phyloP scores from a whole-genome alignment of 2,888 invertebrate species.

The Pseudococcus jackbeardsleyi region DNA sequence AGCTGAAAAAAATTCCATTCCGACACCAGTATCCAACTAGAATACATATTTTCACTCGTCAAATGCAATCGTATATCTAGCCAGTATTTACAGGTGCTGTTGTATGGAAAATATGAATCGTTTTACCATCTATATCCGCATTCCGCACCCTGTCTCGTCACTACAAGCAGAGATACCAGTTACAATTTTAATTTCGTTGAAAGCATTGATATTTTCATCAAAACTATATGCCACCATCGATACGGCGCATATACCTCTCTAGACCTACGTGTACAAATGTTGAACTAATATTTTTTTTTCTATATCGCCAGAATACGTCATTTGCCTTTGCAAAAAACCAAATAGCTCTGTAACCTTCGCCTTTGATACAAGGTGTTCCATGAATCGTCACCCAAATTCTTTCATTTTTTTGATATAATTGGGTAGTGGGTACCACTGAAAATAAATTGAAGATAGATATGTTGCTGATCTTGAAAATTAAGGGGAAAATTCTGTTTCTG shows the following conservation, averaged over 20 bases:
- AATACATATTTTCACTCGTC: conserved; percentile 21
- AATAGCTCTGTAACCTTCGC: neutral
- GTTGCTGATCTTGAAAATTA: too few species aligned
- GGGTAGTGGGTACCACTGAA: too few species aligned
- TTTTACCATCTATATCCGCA: neutral
- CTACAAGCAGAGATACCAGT: too few species aligned
- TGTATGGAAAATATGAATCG: conserved; percentile 29
- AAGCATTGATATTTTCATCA: conserved; percentile 43
- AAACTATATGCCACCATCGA: conserved; percentile 11
- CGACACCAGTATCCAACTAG: conserved; percentile 14
- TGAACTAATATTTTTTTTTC: neutral
- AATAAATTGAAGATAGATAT: too few species aligned
- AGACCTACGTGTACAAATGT: neutral
- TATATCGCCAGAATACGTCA: conserved; percentile 6
- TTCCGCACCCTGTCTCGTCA: neutral
- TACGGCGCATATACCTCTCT: neutral
- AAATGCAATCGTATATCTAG: conserved; percentile 24
- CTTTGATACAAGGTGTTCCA: too few species aligned
- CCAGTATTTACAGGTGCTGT: conserved; percentile 4
- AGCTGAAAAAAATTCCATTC: conserved; percentile 16
- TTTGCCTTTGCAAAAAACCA: conserved; percentile 12
- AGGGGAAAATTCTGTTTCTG: too few species aligned
- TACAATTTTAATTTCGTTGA: conserved; percentile 46
- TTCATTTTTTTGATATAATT: too few species aligned
- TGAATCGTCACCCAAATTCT: too few species aligned